Base-by-base conservation (phyloP, 2,888 invertebrate species). In the Oligia fasciuncula region DNA sequence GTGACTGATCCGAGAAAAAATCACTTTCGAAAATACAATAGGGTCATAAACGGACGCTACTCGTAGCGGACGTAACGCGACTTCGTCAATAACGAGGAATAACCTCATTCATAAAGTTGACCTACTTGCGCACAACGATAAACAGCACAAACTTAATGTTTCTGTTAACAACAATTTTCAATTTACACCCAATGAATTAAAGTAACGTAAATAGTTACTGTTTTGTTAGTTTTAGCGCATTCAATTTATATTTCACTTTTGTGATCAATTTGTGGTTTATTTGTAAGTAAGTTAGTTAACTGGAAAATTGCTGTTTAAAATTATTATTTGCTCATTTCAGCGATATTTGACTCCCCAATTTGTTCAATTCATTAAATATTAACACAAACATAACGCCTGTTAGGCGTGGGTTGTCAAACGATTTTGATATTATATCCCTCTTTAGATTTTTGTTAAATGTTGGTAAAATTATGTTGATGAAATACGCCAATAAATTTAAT, bases 251-350 rank as follows among this genome's bases (percentile, higher is more conserved):
- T 77, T 74, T 72, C 17, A 73, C 14, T 43, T 46, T 57, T 66
- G 57, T 77, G 74, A 85, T 79, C 65, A 79, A 76, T 79, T 86
- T 76, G 67, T 63, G 79, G 77, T 75, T 74, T 69, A 72, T 84
- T 81, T 78, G 79, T 85, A 13, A 57, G 3, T 17, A 35, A 35
- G 35, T 35, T 35, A 79, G 60, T 40, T 46, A 74, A 57, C 40
- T 74, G 29, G 57, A 40, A 80, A 83, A 74, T 76, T 60, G 54
- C 6, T 49, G 65, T 80, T 76, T 78, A n/a, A 71, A 80, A 74
- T 76, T 70, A 82, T 75, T 54, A 81, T 77, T 78, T 74, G 80
- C 51, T 62, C 63, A 65, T 78, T 77, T 77, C 40, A 72, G 63
- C n/a, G 23, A 80, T 75, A 83, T 77, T 83, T 83, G 62, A 79